These are phyloP conservation scores for Rachycentron canadum DNA, from an alignment of 2,797 vertebrate species.

Conservation along the genomic window DNA sequence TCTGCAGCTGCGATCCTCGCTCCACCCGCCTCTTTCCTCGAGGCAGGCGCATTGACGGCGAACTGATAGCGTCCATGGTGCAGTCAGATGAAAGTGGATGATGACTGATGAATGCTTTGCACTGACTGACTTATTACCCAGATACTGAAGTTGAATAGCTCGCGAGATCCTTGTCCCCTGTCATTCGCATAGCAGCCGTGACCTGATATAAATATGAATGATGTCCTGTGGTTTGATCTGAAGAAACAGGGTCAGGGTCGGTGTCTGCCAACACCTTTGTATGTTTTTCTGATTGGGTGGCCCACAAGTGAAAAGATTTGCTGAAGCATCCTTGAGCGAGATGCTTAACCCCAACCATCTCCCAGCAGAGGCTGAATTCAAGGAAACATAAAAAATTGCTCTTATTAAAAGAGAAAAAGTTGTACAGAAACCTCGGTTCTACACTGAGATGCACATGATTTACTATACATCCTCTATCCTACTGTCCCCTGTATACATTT, in stretches of 20 bases:
- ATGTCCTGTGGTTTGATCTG: conserved; percentile 56
- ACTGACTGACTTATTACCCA: conserved; percentile 53
- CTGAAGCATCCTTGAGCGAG: conserved; percentile 43
- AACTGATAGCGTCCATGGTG: conserved; percentile 45
- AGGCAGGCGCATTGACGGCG: conserved; percentile 27
- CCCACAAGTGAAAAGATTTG: conserved; percentile 13
- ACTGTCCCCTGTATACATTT: no score
- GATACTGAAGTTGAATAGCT: conserved; percentile 51
- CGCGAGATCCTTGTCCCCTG: conserved; percentile 56
- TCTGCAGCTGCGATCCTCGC: conserved; percentile 26
- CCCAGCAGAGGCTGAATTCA: conserved; percentile 10
- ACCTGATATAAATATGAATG: conserved; percentile 55
- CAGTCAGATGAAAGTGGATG: conserved; percentile 53
- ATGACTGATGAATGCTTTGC: conserved; percentile 49
- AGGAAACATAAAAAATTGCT: background rate
- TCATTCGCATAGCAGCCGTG: conserved; percentile 34
- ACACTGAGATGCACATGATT: no score
- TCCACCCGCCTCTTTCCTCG: conserved; percentile 40
- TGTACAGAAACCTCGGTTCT: background rate
- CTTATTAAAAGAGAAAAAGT: background rate
- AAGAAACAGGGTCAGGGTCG: conserved; percentile 63
- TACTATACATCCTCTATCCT: no score
- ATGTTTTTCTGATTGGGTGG: conserved; percentile 28
- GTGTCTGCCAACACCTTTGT: conserved; percentile 11
- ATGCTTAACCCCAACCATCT: conserved; percentile 37